A percentile compares a stretch with the other conserved stretches of the same genome.
These are phyloP conservation scores for Pavo muticus DNA, from an alignment of 2,113 vertebrate species.

Conservation along the genomic window DNA sequence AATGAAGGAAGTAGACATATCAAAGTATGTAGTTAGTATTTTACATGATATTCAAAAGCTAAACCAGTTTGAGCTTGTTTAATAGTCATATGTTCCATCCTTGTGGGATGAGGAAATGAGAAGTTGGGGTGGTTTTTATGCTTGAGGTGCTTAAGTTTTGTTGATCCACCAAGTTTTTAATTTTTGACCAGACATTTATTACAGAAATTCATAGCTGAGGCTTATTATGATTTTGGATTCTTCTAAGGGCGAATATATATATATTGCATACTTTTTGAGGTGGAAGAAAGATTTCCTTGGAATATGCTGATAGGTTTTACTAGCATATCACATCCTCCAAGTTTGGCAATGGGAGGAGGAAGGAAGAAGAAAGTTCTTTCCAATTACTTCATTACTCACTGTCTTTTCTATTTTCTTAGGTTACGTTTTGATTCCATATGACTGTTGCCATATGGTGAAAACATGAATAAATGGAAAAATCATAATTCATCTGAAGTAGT, in stretches of 20 bases:
- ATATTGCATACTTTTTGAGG: fast-evolving
- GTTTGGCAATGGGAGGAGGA: background rate
- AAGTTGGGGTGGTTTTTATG: background rate
- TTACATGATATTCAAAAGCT: background rate
- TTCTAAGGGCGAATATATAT: background rate
- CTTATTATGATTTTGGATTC: background rate
- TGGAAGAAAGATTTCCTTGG: background rate
- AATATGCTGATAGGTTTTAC: background rate
- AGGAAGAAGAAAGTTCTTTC: background rate
- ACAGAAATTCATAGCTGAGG: background rate
- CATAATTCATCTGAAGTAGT: background rate
- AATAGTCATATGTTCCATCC: background rate
- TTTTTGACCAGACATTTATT: background rate
- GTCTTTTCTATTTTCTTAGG: background rate
- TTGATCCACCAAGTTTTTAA: background rate
- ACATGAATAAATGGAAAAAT: background rate
- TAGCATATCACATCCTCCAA: background rate
- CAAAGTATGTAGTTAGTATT: background rate
- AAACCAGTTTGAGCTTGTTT: background rate
- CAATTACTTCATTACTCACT: background rate
- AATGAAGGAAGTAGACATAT: background rate
- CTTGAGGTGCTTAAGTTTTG: background rate
- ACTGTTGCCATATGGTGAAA: background rate
- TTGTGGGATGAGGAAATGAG: background rate
- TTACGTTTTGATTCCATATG: background rate